Percentiles rank a stretch among this genome's conserved stretches.
These are phyloP conservation scores for Dicerorhinus sumatrensis DNA, from an alignment of 2,113 vertebrate genomes.

Conservation along the genomic window DNA sequence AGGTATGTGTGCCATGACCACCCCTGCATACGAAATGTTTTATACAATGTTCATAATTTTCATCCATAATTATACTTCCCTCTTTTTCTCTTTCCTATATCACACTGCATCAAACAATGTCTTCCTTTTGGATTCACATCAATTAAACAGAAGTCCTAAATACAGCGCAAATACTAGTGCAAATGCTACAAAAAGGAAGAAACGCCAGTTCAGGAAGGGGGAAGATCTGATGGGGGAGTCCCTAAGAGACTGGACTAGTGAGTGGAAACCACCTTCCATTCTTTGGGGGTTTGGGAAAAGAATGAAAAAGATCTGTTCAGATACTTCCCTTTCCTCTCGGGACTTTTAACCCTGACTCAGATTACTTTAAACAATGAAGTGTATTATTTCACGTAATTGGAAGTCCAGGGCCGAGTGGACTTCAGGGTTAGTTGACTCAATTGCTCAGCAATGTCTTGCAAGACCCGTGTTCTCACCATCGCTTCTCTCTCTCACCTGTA, in stretches of 20 bases:
- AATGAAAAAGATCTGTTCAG: slow-evolving; percentile 40
- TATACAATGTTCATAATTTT: not conserved
- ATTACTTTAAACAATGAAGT: slow-evolving; percentile 36
- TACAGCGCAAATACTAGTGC: not conserved
- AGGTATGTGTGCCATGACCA: not conserved
- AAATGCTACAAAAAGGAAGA: not conserved
- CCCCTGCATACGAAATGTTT: not conserved
- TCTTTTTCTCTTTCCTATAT: slow-evolving; percentile 22
- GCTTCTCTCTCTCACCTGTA: not conserved
- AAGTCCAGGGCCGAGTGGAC: not conserved
- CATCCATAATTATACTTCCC: not conserved
- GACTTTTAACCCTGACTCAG: slow-evolving; percentile 31
- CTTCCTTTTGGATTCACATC: slow-evolving; percentile 6
- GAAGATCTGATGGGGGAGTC: not conserved
- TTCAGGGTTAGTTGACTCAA: not conserved
- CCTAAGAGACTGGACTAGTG: not conserved
- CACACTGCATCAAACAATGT: not conserved
- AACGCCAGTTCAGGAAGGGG: not conserved
- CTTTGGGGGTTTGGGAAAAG: not conserved
- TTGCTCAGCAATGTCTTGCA: not conserved
- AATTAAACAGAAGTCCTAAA: slow-evolving; percentile 22
- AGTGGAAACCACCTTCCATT: slow-evolving; percentile 17
- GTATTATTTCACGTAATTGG: not conserved
- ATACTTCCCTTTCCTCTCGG: slow-evolving; percentile 35
- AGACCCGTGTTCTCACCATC: not conserved